Conservation (phyloP, 2,888 invertebrate genomes). For the Hydropsyche betteni region DNA sequence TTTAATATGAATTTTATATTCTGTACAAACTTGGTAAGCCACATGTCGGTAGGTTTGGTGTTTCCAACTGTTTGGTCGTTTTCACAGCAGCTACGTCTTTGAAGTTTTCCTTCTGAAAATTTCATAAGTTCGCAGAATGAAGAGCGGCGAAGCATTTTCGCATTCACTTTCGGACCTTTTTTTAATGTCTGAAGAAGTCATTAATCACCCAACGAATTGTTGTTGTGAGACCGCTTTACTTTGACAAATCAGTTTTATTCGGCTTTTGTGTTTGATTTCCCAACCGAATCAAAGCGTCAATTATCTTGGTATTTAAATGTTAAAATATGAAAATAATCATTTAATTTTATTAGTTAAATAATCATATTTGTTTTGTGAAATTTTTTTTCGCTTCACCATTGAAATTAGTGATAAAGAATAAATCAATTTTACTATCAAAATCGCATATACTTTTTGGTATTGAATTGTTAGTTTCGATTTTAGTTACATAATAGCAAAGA, state of each 20-base stretch:
- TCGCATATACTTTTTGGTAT: background rate
- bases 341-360: no score
- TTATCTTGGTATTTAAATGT: no score
- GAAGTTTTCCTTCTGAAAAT: conserved; percentile 23
- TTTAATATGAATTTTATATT: no score
- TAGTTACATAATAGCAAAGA: conserved; percentile 31
- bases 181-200: conserved; percentile 10
- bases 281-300: background rate
- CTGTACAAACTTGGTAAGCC: no score
- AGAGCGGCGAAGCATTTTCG: background rate
- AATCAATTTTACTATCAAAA: background rate
- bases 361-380: no score
- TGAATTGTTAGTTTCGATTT: background rate
- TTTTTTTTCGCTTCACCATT: no score
- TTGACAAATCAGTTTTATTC: conserved; percentile 19
- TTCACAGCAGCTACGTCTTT: background rate
- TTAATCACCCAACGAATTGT: conserved; percentile 10
- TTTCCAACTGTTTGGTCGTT: conserved; percentile 4
- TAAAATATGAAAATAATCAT: no score
- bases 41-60: background rate
- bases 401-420: no score
- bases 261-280: conserved; percentile 1
- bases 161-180: conserved; percentile 1
- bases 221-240: background rate
- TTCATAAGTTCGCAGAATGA: conserved; percentile 13